A percentile compares a stretch with the other conserved stretches of the same genome.
Evolutionary conservation across 2,888 invertebrate genomes (phyloP).

Genomic region (Acanthosepion esculentum): DNA sequence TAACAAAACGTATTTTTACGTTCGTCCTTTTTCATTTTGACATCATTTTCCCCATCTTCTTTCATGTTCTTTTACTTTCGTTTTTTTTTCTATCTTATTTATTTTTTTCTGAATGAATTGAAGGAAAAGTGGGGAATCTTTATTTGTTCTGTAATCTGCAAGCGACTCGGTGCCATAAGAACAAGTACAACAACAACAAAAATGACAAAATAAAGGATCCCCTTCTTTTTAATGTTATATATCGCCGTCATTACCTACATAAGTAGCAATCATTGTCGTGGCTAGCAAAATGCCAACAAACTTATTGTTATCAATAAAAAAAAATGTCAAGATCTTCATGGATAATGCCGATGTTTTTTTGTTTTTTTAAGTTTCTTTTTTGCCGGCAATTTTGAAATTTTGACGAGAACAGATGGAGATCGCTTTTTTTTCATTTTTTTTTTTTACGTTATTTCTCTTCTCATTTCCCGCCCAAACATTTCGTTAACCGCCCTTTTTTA

Average conservation of each 20-base stretch:
- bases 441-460: too few species aligned
- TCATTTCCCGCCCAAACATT: too few species aligned
- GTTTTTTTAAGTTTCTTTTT: not conserved
- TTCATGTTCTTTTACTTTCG: not conserved
- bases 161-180: not conserved
- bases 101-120: not conserved
- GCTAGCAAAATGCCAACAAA: not conserved
- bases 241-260: not conserved
- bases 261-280: not conserved
- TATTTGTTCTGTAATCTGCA: not conserved
- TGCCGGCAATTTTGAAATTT: not conserved
- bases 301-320: not conserved
- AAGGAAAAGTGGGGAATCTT: too few species aligned
- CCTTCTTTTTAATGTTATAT: not conserved
- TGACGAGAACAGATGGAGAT: not conserved
- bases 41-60: too few species aligned
- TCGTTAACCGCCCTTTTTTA: too few species aligned
- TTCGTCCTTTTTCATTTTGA: too few species aligned
- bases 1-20: too few species aligned
- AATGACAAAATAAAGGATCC: not conserved
- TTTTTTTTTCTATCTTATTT: not conserved
- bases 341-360: not conserved
- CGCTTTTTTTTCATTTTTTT: too few species aligned
- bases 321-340: not conserved
- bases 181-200: too few species aligned